A percentile compares a stretch with the other conserved stretches of the same genome.
Conservation (phyloP, 2,888 invertebrate species). For the Melikaiella ostensackeni region DNA sequence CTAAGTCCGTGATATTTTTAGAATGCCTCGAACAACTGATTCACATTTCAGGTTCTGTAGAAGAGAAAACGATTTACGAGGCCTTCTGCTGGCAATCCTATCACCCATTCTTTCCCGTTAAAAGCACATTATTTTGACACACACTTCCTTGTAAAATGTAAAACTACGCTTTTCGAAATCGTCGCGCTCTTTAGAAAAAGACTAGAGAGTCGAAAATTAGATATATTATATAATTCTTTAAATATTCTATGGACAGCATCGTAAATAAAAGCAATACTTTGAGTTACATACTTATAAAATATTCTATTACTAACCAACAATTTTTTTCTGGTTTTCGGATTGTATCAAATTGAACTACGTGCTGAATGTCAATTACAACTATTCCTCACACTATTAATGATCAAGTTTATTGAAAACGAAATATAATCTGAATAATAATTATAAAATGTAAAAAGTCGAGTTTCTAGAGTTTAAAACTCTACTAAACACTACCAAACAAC, state of each 20-base stretch:
- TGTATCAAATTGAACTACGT: no score
- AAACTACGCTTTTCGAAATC: not conserved
- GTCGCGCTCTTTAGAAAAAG: not conserved
- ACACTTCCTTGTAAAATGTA: not conserved
- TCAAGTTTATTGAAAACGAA: no score
- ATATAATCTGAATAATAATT: no score
- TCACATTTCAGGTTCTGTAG: not conserved
- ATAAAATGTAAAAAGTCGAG: no score
- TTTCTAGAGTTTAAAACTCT: no score
- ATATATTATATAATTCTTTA: not conserved
- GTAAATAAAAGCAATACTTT: no score
- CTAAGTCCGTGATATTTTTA: not conserved
- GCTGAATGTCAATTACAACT: no score
- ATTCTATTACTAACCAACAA: no score
- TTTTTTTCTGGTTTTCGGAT: no score
- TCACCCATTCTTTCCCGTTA: not conserved
- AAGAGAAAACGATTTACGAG: not conserved
- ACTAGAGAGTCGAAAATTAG: not conserved
- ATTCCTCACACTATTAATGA: no score
- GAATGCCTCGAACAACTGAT: not conserved
- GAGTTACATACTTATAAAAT: no score
- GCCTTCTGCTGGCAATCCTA: not conserved
- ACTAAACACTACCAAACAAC: no score
- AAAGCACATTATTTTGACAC: slow-evolving; percentile 1
- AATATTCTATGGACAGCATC: not conserved